These are phyloP conservation scores for Drosophila neonasuta DNA, from an alignment of 2,888 invertebrate species.

Conservation along the genomic window DNA sequence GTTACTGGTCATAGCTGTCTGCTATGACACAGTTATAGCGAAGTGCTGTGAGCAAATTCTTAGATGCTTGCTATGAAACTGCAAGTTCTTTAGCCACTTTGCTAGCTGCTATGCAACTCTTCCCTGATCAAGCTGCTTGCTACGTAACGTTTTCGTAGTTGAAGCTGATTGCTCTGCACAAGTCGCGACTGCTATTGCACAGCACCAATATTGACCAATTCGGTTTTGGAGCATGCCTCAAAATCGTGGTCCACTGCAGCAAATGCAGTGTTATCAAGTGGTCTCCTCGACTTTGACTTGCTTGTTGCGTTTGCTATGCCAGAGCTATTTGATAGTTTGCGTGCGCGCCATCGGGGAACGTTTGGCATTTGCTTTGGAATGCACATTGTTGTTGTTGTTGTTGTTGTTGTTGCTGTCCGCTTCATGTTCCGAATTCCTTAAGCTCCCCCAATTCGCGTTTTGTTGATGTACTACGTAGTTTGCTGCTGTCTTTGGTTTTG, in stretches of 20 bases:
- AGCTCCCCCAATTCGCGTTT: constrained; percentile 18
- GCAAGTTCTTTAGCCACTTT: too few relatives aligned
- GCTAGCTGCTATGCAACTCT: too few relatives aligned
- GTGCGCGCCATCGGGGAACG: constrained; percentile 45
- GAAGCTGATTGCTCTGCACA: too few relatives aligned
- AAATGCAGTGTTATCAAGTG: background rate
- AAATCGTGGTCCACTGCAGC: background rate
- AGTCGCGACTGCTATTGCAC: background rate
- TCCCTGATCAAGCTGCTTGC: too few relatives aligned
- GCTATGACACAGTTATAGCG: background rate
- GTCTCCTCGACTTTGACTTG: background rate
- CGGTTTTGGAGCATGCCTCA: background rate
- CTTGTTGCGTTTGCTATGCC: constrained; percentile 47
- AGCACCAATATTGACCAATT: background rate
- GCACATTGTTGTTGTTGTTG: constrained; percentile 11
- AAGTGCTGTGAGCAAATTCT: too few relatives aligned
- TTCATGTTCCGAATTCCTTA: constrained; percentile 40
- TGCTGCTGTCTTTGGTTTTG: constrained; percentile 6
- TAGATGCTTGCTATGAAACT: too few relatives aligned
- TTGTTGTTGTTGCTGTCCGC: constrained; percentile 6
- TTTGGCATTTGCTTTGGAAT: constrained; percentile 54
- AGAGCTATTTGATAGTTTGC: constrained; percentile 62
- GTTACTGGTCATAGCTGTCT: background rate
- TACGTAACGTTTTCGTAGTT: too few relatives aligned
- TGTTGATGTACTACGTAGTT: background rate